Base-by-base conservation (phyloP, 1,140 invertebrate genomes). In the Drosophila serrata region DNA sequence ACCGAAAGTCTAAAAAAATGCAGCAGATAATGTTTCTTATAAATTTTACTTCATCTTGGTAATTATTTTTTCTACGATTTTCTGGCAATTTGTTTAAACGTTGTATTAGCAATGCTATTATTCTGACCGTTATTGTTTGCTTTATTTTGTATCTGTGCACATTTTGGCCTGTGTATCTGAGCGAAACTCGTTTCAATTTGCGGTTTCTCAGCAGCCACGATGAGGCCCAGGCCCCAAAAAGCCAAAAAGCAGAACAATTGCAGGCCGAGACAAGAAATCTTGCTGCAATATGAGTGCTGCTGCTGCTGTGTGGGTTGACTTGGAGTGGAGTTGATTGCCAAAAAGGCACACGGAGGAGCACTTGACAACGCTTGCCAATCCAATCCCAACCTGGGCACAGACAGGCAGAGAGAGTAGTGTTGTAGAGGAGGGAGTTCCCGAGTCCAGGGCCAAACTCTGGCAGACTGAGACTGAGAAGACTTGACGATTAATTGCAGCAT, bases 221-320 rank as follows among this genome's bases (percentile, higher is more conserved):
- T 68, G 33, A 31, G 51, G 69, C 68, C 51, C 82, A 31, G 51
- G 69, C 68, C 51, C 82, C 78, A 80, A 85, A 84, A 82, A 82
- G 60, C 80, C 80, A 82, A 82, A 64, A 81, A 85, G 74, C 78
- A 78, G 82, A 81, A 86, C 78, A 86, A 84, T 85, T 85, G 77
- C 67, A 65, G 76, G 81, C 79, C 51, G 39, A 65, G 43, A 49
- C 60, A 65, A 74, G 76, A 85, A 78, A 75, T 86, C 60, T 78
- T 75, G 61, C 69, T 79, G 79, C 68, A 87, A 86, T 81, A 86
- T 85, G 77, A 76, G 46, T 82, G 75, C 62, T 56, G 51, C 79
- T 60, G 65, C 58, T 60, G 57, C 31, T 29, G 81, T 65, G 75
- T 86, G 75, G 82, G 82, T 79, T 86, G 75, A 64, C 65, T 81